Evolutionary conservation across 2,888 invertebrate species (phyloP), one percentile per base, ranked within the genome.

Genomic region (Aphelenchoides bicaudatus): DNA sequence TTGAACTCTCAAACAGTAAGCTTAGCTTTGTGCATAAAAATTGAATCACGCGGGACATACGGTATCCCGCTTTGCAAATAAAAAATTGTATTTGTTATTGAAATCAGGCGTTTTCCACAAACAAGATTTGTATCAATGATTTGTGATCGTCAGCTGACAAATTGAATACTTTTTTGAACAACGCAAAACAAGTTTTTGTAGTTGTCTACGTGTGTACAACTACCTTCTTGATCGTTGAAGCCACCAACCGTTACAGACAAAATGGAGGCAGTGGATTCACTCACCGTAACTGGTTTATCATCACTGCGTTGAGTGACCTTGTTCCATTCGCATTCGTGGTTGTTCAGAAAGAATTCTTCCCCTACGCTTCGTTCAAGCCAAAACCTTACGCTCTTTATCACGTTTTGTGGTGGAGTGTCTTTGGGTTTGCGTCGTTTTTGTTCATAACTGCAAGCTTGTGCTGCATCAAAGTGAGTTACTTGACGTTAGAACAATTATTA

Each of bases 391-490:
- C 48, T 19, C 4, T 47, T 8, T 47, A 47, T 16, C 48, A 47
- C 28, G 5, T 47, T n/a, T 8, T 43, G 10, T 43, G 43, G 43
- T 43, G 43, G 43, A 19, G 16, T n/a, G 16, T n/a, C 6, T 43
- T 10, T n/a, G 43, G 43, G 25, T 10, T 6, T 6, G 43, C 43
- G 23, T 19, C 43, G 8, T 6, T 6, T 8, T 19, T 6, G 21
- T 43, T 43, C 43, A n/a, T 43, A n/a, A 43, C 43, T 6, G 43
- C 16, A 6, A 43, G 43, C 25, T 43, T 43, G 43, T 43, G 43
- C 23, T 43, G 43, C 23, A 21, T 43, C 10, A 10, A 21, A 8
- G 25, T 21, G 23, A 6, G 43, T 10, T 21, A 43, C 10, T 6
- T n/a, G n/a, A n/a, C n/a, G n/a, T n/a, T n/a, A n/a, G n/a, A n/a